Percentiles rank a stretch among this genome's conserved stretches.
phyloP scores from a whole-genome alignment of 2,113 vertebrate species.

The Cheilinus undulatus region DNA sequence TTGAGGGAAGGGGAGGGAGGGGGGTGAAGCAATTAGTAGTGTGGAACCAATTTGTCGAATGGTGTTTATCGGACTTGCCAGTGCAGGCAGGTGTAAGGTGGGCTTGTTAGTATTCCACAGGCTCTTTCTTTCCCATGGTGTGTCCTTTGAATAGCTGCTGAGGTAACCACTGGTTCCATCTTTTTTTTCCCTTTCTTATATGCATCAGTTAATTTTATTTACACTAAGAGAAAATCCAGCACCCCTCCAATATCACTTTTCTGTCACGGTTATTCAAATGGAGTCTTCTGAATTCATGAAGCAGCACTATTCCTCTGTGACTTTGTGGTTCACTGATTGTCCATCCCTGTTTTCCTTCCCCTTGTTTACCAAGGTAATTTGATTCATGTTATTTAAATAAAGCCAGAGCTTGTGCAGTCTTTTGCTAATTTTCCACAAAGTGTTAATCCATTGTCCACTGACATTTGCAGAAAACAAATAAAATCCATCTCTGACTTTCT shows the following conservation, averaged over 20 bases:
- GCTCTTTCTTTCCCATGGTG: slow-evolving; percentile 42
- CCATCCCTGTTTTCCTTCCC: not conserved
- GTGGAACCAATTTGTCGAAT: slow-evolving; percentile 63
- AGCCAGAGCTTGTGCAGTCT: slow-evolving; percentile 39
- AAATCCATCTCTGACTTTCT: slow-evolving; percentile 2
- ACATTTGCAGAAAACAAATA: slow-evolving; percentile 2
- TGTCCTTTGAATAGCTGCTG: slow-evolving; percentile 61
- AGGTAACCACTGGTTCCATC: slow-evolving; percentile 47
- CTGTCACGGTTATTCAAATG: not conserved
- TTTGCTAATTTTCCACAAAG: slow-evolving; percentile 47
- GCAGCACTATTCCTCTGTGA: not conserved
- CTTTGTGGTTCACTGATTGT: not conserved
- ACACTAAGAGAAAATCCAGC: slow-evolving; percentile 2
- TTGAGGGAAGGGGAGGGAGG: not conserved
- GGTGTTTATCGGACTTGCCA: slow-evolving; percentile 63
- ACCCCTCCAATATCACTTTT: slow-evolving; percentile 13
- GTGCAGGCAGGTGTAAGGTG: slow-evolving; percentile 76
- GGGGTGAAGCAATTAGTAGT: slow-evolving; percentile 47
- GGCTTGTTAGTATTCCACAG: slow-evolving; percentile 75
- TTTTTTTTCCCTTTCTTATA: not conserved
- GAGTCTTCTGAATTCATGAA: too few species aligned
- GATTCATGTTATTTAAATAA: slow-evolving; percentile 6
- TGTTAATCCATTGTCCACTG: slow-evolving; percentile 1
- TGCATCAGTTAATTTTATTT: slow-evolving; percentile 10
- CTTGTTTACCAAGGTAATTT: not conserved